Evolutionary conservation across 2,113 vertebrate genomes (phyloP).

Genomic region (Vimba vimba): DNA sequence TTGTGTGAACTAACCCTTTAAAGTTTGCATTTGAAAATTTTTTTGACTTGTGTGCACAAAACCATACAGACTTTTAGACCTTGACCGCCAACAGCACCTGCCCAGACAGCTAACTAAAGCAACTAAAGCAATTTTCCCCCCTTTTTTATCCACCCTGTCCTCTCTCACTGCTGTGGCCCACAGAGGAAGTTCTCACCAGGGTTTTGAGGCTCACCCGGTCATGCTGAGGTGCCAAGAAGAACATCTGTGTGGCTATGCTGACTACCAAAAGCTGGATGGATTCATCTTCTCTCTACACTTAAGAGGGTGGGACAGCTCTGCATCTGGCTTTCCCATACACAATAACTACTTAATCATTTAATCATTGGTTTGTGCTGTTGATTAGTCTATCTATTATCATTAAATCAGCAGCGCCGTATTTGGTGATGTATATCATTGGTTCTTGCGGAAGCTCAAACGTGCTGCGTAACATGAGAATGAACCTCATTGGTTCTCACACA

Average conservation of each 20-base stretch:
- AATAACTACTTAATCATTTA: neutral
- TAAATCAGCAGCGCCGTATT: neutral
- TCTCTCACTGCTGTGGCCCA: constrained; percentile 72
- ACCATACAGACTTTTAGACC: neutral
- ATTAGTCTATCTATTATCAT: neutral
- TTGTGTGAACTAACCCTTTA: too few relatives aligned
- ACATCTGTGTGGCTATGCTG: constrained; percentile 76
- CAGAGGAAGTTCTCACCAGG: constrained; percentile 78
- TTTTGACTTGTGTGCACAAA: neutral
- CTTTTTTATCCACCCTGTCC: constrained; percentile 31
- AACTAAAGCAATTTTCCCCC: neutral
- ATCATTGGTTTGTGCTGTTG: neutral
- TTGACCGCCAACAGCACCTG: neutral
- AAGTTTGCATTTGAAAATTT: neutral
- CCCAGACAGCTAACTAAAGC: neutral
- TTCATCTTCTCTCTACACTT: constrained; percentile 25
- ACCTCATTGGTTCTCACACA: too few relatives aligned
- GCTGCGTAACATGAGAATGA: too few relatives aligned
- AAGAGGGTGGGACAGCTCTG: constrained; percentile 12
- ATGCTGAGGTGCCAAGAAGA: constrained; percentile 79
- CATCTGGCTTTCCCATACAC: neutral
- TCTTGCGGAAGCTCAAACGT: too few relatives aligned
- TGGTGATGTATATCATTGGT: too few relatives aligned
- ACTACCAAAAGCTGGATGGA: constrained; percentile 47
- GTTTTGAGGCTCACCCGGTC: constrained; percentile 71